Conservation (phyloP, 2,113 vertebrate genomes). For the Austrofundulus limnaeus region DNA sequence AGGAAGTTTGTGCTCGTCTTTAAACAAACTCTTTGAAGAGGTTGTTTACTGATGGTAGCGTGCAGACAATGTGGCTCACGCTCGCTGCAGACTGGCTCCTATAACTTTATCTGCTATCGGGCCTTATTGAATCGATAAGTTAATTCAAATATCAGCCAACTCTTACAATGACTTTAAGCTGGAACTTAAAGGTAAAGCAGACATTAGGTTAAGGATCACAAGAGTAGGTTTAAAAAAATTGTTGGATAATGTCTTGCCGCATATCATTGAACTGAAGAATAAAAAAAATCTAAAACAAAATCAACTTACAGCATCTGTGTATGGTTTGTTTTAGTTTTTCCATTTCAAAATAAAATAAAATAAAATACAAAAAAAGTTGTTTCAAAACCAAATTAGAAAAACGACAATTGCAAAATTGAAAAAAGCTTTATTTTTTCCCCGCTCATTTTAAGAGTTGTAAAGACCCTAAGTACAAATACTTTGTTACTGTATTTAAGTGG, state of each 20-base stretch:
- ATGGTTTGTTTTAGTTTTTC: too few relatives aligned
- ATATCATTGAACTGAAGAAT: conserved; percentile 52
- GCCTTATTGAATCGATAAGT: neutral
- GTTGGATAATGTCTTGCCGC: conserved; percentile 47
- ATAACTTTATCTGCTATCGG: neutral
- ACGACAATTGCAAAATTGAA: too few relatives aligned
- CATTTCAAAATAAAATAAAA: too few relatives aligned
- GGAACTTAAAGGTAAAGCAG: conserved; percentile 4
- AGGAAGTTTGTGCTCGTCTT: neutral
- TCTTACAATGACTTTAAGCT: neutral
- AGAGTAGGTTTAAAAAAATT: conserved; percentile 61
- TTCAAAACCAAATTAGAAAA: too few relatives aligned
- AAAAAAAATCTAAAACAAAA: conserved; percentile 41
- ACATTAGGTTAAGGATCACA: conserved; percentile 35
- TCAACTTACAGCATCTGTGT: too few relatives aligned
- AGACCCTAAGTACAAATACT: too few relatives aligned
- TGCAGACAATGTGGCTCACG: neutral
- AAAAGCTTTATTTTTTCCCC: too few relatives aligned
- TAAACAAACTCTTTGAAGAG: neutral
- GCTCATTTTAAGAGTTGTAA: too few relatives aligned
- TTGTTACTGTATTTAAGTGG: too few relatives aligned
- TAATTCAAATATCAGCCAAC: neutral
- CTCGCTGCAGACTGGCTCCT: neutral
- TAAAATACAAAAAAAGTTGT: too few relatives aligned
- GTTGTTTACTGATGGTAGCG: neutral